These are phyloP conservation scores for Saturnia japonica DNA, from an alignment of 2,888 invertebrate species.

Conservation along the genomic window DNA sequence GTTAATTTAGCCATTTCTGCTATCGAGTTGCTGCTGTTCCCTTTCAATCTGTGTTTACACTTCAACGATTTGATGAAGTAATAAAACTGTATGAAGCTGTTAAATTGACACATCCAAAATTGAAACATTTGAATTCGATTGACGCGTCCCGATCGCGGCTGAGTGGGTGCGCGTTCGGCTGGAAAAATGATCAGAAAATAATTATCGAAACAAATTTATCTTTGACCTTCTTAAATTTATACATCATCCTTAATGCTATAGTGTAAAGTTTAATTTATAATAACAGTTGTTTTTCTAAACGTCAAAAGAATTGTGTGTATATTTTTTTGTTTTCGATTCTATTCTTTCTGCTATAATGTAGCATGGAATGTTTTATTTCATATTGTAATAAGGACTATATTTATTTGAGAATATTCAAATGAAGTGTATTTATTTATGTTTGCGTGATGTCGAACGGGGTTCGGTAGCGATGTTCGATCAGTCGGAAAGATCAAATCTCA, in stretches of 20 bases:
- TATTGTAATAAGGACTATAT: conserved; percentile 21
- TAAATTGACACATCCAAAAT: conserved; percentile 59
- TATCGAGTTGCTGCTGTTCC: too few relatives aligned
- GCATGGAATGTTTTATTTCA: conserved; percentile 1
- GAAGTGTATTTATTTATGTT: conserved; percentile 18
- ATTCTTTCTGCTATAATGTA: neutral
- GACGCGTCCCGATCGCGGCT: conserved; percentile 57
- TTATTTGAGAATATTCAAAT: conserved; percentile 16
- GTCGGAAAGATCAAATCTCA: conserved; percentile 71
- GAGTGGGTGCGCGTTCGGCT: conserved; percentile 59
- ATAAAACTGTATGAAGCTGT: conserved; percentile 31
- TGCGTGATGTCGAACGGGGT: conserved; percentile 32
- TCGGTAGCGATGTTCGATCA: conserved; percentile 66
- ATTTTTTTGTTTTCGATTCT: neutral
- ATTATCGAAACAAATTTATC: conserved; percentile 26
- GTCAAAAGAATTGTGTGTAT: neutral
- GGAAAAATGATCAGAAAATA: conserved; percentile 60
- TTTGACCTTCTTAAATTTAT: neutral
- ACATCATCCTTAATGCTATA: neutral
- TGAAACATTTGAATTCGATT: conserved; percentile 59
- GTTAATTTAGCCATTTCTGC: too few relatives aligned
- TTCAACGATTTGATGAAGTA: conserved; percentile 16
- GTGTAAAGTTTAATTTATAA: neutral
- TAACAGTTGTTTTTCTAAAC: neutral
- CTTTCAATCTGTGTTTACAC: neutral